Evolutionary conservation across 1,140 invertebrate genomes (phyloP), one percentile per base, ranked within the genome.

Genomic region (Tetraneura akinire): DNA sequence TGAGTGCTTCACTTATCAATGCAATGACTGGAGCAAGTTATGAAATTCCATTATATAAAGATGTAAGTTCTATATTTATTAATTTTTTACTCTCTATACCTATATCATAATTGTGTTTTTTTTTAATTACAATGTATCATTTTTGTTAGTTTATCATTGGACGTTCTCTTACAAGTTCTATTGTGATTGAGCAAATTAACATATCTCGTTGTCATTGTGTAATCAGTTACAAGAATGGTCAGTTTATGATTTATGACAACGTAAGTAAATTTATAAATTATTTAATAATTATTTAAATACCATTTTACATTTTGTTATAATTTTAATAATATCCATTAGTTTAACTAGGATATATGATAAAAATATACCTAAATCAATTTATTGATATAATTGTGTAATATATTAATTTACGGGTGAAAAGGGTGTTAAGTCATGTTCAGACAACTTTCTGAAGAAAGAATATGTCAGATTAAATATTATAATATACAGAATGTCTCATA

Each of bases 91-190:
- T n/a, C n/a, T n/a, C 11, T 45, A 5, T 32, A 14, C 8, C 11
- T 60, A 16, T 29, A 11, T 26, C 29, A 8, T 18, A 13, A 23
- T 1, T 18, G 10, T 62, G 23, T 29, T 62, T 32, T 32, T 29
- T 18, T 62, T 0, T 62, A 9, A 29, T n/a, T 3, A 42, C 10
- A 2, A 16, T 47, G 11, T 45, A 23, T 42, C 9, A 45, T 3
- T 32, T 18, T 29, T 11, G 14, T 51, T 13, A 73, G 70, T 73
- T 73, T 73, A 3, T 53, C 3, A 21, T 73, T 32, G 70, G 70
- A 2, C 70, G 70, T 0, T 4, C 13, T 8, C 14, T 32, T 9
- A 1, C 11, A 9, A 32, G 26, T 21, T 55, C 71, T 0, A 0
- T 55, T 10, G 51, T 74, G 5, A 32, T 74, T 9, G 71, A 42